phyloP scores from a whole-genome alignment of 2,888 invertebrate genomes.

The Stratiomys singularior region DNA sequence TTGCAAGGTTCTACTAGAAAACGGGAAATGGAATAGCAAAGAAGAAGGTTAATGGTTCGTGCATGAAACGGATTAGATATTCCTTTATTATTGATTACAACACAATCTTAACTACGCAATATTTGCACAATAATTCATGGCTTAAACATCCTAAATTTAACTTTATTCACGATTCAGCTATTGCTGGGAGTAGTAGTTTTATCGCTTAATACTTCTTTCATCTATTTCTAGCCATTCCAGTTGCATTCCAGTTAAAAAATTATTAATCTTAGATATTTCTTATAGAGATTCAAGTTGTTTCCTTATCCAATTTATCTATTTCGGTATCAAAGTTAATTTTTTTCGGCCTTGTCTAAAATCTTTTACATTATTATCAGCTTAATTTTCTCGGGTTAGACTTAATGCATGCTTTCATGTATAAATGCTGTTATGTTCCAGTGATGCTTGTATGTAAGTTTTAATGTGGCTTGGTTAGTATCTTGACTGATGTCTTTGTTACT shows the following conservation, averaged over 20 bases:
- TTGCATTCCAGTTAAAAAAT: constrained; percentile 19
- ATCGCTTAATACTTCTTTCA: background rate
- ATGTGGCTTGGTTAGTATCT: no score
- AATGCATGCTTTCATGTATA: constrained; percentile 4
- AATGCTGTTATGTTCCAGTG: background rate
- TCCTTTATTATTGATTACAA: background rate
- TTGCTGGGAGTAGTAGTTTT: background rate
- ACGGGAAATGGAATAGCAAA: background rate
- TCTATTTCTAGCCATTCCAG: background rate
- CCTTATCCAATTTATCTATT: constrained; percentile 7
- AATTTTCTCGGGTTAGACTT: background rate
- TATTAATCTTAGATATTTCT: constrained; percentile 32
- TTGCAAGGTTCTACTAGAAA: background rate
- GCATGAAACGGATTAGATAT: background rate
- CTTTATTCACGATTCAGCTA: background rate
- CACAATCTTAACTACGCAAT: constrained; percentile 9
- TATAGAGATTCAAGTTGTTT: background rate
- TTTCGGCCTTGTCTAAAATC: background rate
- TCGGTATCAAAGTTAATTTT: constrained; percentile 39
- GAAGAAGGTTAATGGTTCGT: background rate
- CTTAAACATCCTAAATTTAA: background rate
- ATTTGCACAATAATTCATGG: background rate
- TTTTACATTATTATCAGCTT: background rate
- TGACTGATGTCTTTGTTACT: no score
- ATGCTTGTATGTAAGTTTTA: background rate